These are phyloP conservation scores for Cephus nigrinus DNA, from an alignment of 2,888 invertebrate genomes.

Conservation along the genomic window DNA sequence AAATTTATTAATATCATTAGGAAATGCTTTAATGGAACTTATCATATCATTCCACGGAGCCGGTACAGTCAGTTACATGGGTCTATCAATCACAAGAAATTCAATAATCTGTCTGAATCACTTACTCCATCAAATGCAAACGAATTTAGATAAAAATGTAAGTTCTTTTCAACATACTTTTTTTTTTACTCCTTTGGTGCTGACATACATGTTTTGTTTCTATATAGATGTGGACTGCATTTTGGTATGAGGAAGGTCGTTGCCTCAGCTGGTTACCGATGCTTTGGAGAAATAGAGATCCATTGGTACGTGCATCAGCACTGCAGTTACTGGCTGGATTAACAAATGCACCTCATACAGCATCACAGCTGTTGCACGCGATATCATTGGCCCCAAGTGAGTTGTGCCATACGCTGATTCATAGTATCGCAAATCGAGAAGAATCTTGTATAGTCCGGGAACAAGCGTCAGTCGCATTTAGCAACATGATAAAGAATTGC, in stretches of 20 bases:
- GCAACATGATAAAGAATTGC: conserved; percentile 64
- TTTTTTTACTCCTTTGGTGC: neutral
- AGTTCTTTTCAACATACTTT: conserved; percentile 21
- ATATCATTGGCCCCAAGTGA: conserved; percentile 51
- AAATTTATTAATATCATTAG: conserved; percentile 60
- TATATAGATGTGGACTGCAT: conserved; percentile 44
- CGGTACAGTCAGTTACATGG: conserved; percentile 70
- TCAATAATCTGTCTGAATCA: conserved; percentile 70
- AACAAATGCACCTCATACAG: conserved; percentile 53
- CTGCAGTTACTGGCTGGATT: conserved; percentile 69
- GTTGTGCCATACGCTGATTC: conserved; percentile 50
- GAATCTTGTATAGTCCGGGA: conserved; percentile 71
- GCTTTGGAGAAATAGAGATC: conserved; percentile 69
- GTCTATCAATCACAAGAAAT: conserved; percentile 69
- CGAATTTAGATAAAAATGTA: conserved; percentile 62
- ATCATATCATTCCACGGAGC: conserved; percentile 69
- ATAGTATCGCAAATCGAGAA: conserved; percentile 58
- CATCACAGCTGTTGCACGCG: conserved; percentile 50
- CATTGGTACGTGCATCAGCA: conserved; percentile 68
- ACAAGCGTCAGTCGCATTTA: conserved; percentile 69
- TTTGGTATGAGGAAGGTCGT: conserved; percentile 54
- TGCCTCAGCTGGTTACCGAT: conserved; percentile 64
- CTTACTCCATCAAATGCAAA: conserved; percentile 68
- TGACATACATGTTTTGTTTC: neutral
- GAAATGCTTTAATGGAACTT: conserved; percentile 67